Evolutionary conservation across 1,140 invertebrate species (phyloP), one percentile per base, ranked within the genome.

Genomic region (Pararge aegeria): DNA sequence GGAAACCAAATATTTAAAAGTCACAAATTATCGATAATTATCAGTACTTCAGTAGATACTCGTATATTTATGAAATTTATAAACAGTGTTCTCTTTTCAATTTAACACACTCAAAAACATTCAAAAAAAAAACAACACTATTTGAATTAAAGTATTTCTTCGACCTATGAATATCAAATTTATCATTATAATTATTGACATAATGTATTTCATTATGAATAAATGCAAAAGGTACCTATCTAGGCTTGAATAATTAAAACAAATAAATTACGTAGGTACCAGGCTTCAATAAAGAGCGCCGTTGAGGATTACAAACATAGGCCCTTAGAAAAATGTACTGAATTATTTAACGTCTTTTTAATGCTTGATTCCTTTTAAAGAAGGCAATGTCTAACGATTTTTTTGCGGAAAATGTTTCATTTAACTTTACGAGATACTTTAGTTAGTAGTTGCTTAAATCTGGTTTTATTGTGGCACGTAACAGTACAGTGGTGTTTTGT

Each of bases 331-430:
- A 64, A 55, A 64, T 40, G 40, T 64, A 52, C 59, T 56, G 46
- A 67, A 67, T 67, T 55, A 62, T 66, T 62, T 55, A 66, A 58
- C 44, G 61, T 21, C 30, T 49, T 59, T 52, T 52, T 52, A 29
- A 24, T 18, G 21, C 13, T 16, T 18, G 38, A 40, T 40, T 40
- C 5, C 38, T 40, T 40, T 2, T 40, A 40, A 40, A 16, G 15
- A 40, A 15, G 16, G 16, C 38, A 16, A 18, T 16, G 3, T 6
- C 3, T 15, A 15, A 10, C 18, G 10, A 20, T 10, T n/a, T 20
- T 46, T 18, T 20, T 46, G 10, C 12, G 10, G 9, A 34, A 34
- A 34, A 34, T 10, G 30, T 34, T 34, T 34, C n/a, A 34, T 34
- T 34, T 34, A 34, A 34, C 29, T 30, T 7, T 5, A 34, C 10